Percentiles rank a stretch among this genome's conserved stretches.
These are phyloP conservation scores for Nasonia vitripennis DNA, from an alignment of 1,140 invertebrate genomes.

Conservation along the genomic window DNA sequence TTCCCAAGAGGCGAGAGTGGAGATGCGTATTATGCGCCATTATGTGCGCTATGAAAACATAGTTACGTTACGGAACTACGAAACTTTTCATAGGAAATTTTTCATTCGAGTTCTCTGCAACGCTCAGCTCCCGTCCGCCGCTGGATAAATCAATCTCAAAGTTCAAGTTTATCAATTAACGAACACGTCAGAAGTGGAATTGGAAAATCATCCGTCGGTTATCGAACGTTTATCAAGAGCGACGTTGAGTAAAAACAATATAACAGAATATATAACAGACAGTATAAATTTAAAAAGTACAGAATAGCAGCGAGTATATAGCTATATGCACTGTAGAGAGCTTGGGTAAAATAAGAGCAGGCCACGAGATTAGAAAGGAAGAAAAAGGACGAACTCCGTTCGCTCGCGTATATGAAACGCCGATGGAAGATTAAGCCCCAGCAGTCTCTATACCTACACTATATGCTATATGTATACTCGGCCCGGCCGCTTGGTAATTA, in stretches of 20 bases:
- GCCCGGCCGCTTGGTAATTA: constrained; percentile 15
- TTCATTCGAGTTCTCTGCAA: neutral
- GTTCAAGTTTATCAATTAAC: no score
- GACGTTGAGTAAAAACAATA: no score
- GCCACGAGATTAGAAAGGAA: constrained; percentile 20
- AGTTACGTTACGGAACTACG: neutral
- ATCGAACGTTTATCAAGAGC: no score
- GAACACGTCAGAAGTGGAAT: no score
- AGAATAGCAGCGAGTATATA: no score
- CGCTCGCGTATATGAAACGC: neutral
- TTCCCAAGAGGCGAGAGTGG: neutral
- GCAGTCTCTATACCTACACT: neutral
- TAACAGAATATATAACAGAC: no score
- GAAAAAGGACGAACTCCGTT: neutral
- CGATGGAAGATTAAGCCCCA: constrained; percentile 9
- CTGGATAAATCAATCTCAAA: no score
- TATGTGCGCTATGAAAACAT: neutral
- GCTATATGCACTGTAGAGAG: neutral
- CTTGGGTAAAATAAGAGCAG: constrained; percentile 8
- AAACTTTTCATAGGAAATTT: neutral
- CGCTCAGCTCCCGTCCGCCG: no score
- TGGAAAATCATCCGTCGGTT: no score
- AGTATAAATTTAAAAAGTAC: no score
- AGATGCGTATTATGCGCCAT: neutral
- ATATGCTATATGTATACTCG: neutral